phyloP scores from a whole-genome alignment of 2,797 vertebrate species.

The Prionace glauca region DNA sequence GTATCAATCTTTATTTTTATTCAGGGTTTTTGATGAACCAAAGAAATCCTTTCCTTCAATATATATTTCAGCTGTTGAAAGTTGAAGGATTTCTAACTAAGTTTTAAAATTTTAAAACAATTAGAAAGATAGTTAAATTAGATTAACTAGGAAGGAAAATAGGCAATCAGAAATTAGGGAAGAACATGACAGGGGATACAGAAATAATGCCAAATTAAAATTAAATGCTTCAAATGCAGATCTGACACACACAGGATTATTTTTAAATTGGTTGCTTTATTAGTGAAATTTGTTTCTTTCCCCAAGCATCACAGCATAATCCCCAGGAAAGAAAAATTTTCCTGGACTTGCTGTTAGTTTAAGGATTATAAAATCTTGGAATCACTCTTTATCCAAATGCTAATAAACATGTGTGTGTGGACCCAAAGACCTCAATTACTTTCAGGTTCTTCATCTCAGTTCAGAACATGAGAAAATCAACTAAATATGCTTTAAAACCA shows the following conservation, averaged over 20 bases:
- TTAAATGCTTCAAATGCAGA: not conserved
- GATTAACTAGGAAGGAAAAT: not conserved
- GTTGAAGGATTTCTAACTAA: not conserved
- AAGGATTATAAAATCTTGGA: not conserved
- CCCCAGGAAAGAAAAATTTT: not conserved
- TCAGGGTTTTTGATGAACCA: not conserved
- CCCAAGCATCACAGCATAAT: not conserved
- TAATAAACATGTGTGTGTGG: not conserved
- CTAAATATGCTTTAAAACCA: not conserved
- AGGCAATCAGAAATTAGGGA: not conserved
- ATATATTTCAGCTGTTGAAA: not conserved
- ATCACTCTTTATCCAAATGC: not conserved
- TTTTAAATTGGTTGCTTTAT: not conserved
- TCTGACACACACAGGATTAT: not conserved
- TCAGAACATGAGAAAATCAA: not conserved
- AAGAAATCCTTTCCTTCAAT: not conserved
- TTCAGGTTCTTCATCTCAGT: not conserved
- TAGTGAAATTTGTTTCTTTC: not conserved
- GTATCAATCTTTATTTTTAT: not conserved
- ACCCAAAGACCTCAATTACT: not conserved
- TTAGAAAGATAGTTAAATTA: not conserved
- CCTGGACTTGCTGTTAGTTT: not conserved
- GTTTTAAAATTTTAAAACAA: not conserved
- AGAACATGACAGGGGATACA: not conserved
- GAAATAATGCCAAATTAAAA: not conserved